These are phyloP conservation scores for Haliclona indistincta DNA, from an alignment of 37 sponge, comb jelly and placozoan genomes.

Conservation along the genomic window DNA sequence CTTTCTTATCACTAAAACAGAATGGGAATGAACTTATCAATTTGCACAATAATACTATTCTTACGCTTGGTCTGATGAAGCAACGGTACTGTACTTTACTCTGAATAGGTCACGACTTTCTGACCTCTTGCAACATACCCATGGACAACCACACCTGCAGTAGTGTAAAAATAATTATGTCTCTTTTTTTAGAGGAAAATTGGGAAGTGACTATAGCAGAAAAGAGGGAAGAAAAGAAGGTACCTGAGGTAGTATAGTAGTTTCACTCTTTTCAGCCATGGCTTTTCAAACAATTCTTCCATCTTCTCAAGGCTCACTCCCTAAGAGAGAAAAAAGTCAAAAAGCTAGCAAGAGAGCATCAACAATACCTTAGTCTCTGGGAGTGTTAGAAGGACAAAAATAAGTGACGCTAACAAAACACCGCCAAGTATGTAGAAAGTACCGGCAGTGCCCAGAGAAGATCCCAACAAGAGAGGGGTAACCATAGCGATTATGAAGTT, in stretches of 20 bases:
- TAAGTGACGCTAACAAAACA: slow-evolving; percentile 6
- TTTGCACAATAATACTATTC: too few relatives aligned
- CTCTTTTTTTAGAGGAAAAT: too few relatives aligned
- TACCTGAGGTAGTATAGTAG: slow-evolving; percentile 55
- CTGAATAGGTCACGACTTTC: too few relatives aligned
- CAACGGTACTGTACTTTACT: too few relatives aligned
- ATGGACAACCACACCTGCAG: slow-evolving; percentile 13
- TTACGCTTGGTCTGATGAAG: too few relatives aligned
- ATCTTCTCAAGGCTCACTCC: slow-evolving; percentile 71
- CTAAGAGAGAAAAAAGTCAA: slow-evolving; percentile 21
- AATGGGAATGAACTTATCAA: too few relatives aligned
- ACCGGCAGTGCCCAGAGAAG: slow-evolving; percentile 40
- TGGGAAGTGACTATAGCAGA: too few relatives aligned
- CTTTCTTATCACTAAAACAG: too few relatives aligned
- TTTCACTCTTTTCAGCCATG: slow-evolving; percentile 51
- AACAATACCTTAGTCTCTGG: slow-evolving; percentile 75
- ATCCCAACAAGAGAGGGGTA: slow-evolving; percentile 58
- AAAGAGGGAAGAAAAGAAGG: too few relatives aligned
- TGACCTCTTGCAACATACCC: background rate
- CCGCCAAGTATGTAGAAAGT: slow-evolving; percentile 61
- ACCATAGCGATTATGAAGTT: slow-evolving; percentile 65
- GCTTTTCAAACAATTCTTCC: slow-evolving; percentile 46
- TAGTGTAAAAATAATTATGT: background rate
- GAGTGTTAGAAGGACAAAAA: slow-evolving; percentile 57
- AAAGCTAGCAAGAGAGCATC: background rate